Percentiles rank a stretch among this genome's conserved stretches.
phyloP scores from a whole-genome alignment of 2,888 invertebrate genomes.

The Melipona beecheii region DNA sequence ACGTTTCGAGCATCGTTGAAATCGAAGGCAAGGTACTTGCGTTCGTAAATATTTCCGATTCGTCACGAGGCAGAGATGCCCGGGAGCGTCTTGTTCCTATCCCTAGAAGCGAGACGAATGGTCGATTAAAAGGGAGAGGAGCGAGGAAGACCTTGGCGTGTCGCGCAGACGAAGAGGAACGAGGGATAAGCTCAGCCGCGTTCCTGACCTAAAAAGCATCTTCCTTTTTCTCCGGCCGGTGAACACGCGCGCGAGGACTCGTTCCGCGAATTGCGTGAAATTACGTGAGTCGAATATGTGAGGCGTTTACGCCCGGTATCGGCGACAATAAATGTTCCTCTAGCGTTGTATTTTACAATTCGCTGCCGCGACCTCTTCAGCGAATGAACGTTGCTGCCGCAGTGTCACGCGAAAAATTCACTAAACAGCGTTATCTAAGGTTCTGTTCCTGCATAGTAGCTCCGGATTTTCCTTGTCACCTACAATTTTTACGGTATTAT shows the following conservation, averaged over 20 bases:
- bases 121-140: conserved; percentile 45
- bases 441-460: too few relatives aligned
- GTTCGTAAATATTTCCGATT: background rate
- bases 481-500: too few relatives aligned
- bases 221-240: conserved; percentile 38
- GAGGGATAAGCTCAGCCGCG: conserved; percentile 38
- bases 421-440: too few relatives aligned
- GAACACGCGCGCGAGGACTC: conserved; percentile 30
- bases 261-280: conserved; percentile 57
- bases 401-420: too few relatives aligned
- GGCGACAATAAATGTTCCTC: conserved; percentile 22
- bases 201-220: conserved; percentile 67
- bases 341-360: conserved; percentile 21
- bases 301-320: background rate
- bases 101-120: conserved; percentile 1
- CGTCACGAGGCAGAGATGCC: background rate
- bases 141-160: conserved; percentile 16
- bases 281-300: conserved; percentile 41
- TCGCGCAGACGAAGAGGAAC: conserved; percentile 29
- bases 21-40: background rate
- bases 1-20: background rate
- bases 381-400: too few relatives aligned
- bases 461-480: too few relatives aligned
- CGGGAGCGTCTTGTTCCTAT: conserved; percentile 15
- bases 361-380: background rate